Conservation (phyloP, 2,797 vertebrate species). For the Sebastes flavidus region DNA sequence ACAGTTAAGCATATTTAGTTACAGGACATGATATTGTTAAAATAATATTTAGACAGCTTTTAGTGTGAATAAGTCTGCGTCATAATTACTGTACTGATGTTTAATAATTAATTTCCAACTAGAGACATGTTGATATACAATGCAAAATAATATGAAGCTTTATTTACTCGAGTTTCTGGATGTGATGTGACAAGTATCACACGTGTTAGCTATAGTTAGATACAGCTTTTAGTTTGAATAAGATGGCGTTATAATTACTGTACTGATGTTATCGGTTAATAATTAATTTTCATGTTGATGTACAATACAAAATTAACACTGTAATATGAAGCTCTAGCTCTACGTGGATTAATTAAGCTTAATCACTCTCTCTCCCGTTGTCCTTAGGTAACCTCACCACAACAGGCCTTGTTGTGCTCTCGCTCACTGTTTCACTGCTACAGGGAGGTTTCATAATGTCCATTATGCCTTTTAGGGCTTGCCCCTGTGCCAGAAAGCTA, state of each 20-base stretch:
- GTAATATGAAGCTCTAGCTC: background rate
- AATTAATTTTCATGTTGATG: background rate
- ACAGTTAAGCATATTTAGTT: background rate
- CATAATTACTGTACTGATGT: background rate
- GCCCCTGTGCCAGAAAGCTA: slow-evolving; percentile 58
- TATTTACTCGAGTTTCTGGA: slow-evolving; percentile 8
- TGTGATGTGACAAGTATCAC: background rate
- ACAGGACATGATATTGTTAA: background rate
- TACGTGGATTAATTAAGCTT: slow-evolving; percentile 1
- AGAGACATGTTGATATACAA: background rate
- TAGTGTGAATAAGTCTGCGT: background rate
- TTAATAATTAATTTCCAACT: background rate
- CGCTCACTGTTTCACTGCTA: slow-evolving; percentile 14
- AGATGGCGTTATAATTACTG: background rate
- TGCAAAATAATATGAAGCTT: background rate
- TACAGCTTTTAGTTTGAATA: too few species aligned
- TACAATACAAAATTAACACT: background rate
- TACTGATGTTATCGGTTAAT: background rate
- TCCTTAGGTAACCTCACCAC: slow-evolving; percentile 62
- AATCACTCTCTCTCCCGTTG: slow-evolving; percentile 29
- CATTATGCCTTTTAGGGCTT: slow-evolving; percentile 66
- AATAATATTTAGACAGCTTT: background rate
- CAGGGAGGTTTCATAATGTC: slow-evolving; percentile 57
- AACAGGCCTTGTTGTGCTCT: slow-evolving; percentile 28
- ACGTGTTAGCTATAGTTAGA: slow-evolving; percentile 12